Evolutionary conservation across 2,888 invertebrate species (phyloP).

Genomic region (Auanema sp.): DNA sequence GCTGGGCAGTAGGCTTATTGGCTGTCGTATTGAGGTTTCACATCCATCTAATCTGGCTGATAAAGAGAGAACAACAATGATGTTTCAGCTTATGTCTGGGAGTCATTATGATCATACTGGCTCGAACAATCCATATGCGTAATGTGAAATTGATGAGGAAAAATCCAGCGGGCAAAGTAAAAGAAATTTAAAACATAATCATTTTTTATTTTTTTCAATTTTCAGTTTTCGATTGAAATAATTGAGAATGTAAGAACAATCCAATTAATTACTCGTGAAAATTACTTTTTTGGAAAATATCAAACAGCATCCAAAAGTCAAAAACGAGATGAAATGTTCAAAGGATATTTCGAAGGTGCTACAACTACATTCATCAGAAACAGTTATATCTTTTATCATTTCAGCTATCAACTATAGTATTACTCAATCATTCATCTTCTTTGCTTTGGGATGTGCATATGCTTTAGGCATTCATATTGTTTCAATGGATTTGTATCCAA

Average conservation of each 20-base stretch:
- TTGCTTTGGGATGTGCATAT: constrained; percentile 38
- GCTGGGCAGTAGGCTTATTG: constrained; percentile 66
- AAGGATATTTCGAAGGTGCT: constrained; percentile 21
- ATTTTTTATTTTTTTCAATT: background rate
- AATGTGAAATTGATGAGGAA: constrained; percentile 46
- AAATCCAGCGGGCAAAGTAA: constrained; percentile 65
- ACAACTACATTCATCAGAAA: background rate
- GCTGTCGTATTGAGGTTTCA: constrained; percentile 62
- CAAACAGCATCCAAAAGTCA: constrained; percentile 22
- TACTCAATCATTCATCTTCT: constrained; percentile 47
- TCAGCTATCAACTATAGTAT: constrained; percentile 38
- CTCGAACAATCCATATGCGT: constrained; percentile 65
- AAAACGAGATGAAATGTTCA: constrained; percentile 31
- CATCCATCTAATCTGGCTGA: constrained; percentile 3
- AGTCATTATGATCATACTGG: constrained; percentile 52
- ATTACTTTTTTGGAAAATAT: constrained; percentile 63
- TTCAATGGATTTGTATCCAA: constrained; percentile 20
- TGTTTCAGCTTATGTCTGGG: constrained; percentile 4
- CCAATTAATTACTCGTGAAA: constrained; percentile 65
- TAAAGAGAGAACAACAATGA: no score
- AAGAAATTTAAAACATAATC: background rate
- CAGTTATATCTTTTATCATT: background rate
- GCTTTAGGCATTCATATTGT: constrained; percentile 42
- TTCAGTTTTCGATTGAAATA: constrained; percentile 65
- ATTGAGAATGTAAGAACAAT: constrained; percentile 67